Percentiles rank a stretch among this genome's conserved stretches.
These are phyloP conservation scores for Danionella dracula DNA, from an alignment of 2,797 vertebrate genomes.

Conservation along the genomic window DNA sequence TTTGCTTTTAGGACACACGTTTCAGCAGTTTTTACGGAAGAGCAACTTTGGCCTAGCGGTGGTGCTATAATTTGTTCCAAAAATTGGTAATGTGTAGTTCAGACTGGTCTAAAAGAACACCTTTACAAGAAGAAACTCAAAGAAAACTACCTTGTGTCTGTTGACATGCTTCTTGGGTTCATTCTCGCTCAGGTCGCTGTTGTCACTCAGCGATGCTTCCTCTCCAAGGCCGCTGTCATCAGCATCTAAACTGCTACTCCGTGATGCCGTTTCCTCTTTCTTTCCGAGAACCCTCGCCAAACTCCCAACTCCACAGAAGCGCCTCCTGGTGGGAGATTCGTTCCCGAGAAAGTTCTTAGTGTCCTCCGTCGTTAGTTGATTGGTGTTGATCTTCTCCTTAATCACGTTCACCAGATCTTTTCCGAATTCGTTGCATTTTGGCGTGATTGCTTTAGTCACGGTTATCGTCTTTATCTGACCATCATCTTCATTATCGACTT, in stretches of 20 bases:
- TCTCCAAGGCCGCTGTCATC: slow-evolving; percentile 72
- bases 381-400: slow-evolving; percentile 56
- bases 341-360: slow-evolving; percentile 57
- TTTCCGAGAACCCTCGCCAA: slow-evolving; percentile 40
- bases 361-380: slow-evolving; percentile 54
- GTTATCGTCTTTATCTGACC: slow-evolving; percentile 55
- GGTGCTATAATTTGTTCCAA: too few relatives aligned
- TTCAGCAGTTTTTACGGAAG: too few relatives aligned
- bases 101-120: too few relatives aligned
- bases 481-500: slow-evolving; percentile 24
- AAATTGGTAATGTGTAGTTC: too few relatives aligned
- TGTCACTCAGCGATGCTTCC: slow-evolving; percentile 57
- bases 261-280: slow-evolving; percentile 56
- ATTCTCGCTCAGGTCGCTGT: slow-evolving; percentile 43
- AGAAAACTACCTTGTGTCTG: slow-evolving; percentile 66
- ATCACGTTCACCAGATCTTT: slow-evolving; percentile 58
- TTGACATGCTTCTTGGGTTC: slow-evolving; percentile 36
- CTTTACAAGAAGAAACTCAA: too few relatives aligned
- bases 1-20: too few relatives aligned
- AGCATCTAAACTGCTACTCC: slow-evolving; percentile 65
- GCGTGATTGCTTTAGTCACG: slow-evolving; percentile 53
- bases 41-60: too few relatives aligned
- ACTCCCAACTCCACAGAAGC: slow-evolving; percentile 46
- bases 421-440: slow-evolving; percentile 54
- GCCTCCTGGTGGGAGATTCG: slow-evolving; percentile 67